phyloP scores from a whole-genome alignment of 2,113 vertebrate genomes.

The Gavialis gangeticus region DNA sequence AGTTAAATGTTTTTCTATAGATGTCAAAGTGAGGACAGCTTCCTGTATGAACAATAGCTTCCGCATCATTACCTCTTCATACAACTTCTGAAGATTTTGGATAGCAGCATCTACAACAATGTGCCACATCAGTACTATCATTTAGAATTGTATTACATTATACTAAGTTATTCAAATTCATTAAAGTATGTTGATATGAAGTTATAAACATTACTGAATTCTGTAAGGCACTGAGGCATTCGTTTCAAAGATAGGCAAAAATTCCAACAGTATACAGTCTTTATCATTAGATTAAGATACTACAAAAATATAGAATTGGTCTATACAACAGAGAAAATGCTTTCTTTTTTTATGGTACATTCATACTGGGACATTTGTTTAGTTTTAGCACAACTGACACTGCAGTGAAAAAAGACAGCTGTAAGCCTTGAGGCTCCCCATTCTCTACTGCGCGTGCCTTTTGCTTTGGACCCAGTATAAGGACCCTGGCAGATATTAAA shows the following conservation, averaged over 20 bases:
- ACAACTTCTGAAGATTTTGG: neutral
- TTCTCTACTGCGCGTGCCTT: neutral
- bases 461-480: neutral
- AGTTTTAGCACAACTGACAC: neutral
- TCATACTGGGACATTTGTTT: neutral
- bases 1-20: neutral
- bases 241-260: neutral
- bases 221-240: neutral
- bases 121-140: neutral
- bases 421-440: neutral
- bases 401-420: neutral
- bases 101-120: neutral
- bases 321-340: neutral
- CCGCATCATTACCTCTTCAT: no score
- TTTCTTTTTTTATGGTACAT: neutral
- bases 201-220: neutral
- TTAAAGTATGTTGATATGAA: neutral
- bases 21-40: neutral
- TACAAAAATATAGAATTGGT: neutral
- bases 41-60: neutral
- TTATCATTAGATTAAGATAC: neutral
- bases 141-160: neutral
- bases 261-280: neutral
- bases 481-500: no score
- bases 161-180: rapidly evolving